A percentile compares a stretch with the other conserved stretches of the same genome.
phyloP scores from a whole-genome alignment of 1,140 invertebrate species.

The Stenopsyche tienmushanensis region DNA sequence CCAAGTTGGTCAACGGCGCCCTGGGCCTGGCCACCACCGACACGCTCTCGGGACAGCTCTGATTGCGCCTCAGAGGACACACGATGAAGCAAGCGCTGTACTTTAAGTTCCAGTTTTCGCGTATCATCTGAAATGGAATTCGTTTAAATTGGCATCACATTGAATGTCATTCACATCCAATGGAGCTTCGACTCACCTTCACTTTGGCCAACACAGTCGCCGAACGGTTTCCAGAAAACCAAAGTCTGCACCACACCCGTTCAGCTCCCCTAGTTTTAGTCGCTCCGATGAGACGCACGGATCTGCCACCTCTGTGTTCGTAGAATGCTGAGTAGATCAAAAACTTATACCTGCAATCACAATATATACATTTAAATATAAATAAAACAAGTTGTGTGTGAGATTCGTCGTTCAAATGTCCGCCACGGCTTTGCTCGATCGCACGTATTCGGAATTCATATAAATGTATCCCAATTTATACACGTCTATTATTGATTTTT shows the following conservation, averaged over 20 bases:
- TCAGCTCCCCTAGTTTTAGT: conserved; percentile 81
- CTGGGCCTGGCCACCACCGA: conserved; percentile 60
- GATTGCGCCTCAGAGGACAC: conserved; percentile 65
- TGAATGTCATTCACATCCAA: too few relatives aligned
- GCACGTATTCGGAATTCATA: too few relatives aligned
- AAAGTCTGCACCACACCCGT: conserved; percentile 83
- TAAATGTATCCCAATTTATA: too few relatives aligned
- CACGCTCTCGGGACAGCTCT: conserved; percentile 57
- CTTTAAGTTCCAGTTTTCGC: conserved; percentile 92
- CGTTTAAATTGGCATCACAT: too few relatives aligned
- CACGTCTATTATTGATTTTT: too few relatives aligned
- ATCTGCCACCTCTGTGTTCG: conserved; percentile 70
- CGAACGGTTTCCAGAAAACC: conserved; percentile 67
- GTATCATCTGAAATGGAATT: conserved; percentile 64
- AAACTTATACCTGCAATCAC: conserved; percentile 74
- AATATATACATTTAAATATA: conserved; percentile 2
- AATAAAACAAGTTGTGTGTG: too few relatives aligned
- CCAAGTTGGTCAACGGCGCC: conserved; percentile 56
- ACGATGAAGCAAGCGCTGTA: conserved; percentile 90
- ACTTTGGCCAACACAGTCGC: conserved; percentile 73
- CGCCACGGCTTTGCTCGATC: too few relatives aligned
- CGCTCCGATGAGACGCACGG: conserved; percentile 79
- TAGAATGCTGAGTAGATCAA: conserved; percentile 90
- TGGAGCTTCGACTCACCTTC: conserved; percentile 58
- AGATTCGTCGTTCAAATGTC: too few relatives aligned